A percentile compares a stretch with the other conserved stretches of the same genome.
phyloP scores from a whole-genome alignment of 2,888 invertebrate species.

The Tolmerus cingulatus region DNA sequence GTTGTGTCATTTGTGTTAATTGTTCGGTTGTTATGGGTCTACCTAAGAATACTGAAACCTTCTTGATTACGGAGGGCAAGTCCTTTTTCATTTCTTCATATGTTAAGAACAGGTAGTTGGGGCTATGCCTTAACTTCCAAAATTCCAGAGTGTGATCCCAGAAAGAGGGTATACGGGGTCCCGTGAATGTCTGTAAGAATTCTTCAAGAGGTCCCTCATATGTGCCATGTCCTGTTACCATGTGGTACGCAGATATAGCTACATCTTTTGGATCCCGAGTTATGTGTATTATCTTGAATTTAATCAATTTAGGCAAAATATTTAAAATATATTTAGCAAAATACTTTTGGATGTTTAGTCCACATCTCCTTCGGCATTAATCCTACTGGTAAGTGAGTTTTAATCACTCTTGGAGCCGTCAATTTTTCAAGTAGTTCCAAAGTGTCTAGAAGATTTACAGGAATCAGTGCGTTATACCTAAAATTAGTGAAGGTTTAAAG shows the following conservation, averaged over 20 bases:
- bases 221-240: constrained; percentile 73
- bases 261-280: constrained; percentile 88
- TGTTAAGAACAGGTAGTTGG: constrained; percentile 53
- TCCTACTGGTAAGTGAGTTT: constrained; percentile 59
- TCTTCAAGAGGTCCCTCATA: constrained; percentile 65
- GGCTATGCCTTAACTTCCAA: constrained; percentile 53
- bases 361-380: constrained; percentile 58
- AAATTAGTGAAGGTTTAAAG: not conserved
- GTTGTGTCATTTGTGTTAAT: constrained; percentile 36
- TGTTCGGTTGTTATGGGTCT: constrained; percentile 41
- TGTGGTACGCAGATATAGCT: constrained; percentile 81
- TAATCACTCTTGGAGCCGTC: constrained; percentile 57
- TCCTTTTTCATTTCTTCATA: constrained; percentile 55
- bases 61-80: constrained; percentile 49
- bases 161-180: constrained; percentile 49
- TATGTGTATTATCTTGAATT: constrained; percentile 76
- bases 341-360: constrained; percentile 58
- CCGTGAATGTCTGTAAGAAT: constrained; percentile 46
- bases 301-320: not conserved
- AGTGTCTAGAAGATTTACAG: not conserved
- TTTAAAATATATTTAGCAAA: constrained; percentile 30
- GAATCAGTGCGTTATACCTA: not conserved
- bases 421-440: constrained; percentile 51
- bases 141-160: constrained; percentile 55
- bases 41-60: constrained; percentile 47